phyloP scores from a whole-genome alignment of 2,797 vertebrate genomes.

The Eidolon dupreanum region DNA sequence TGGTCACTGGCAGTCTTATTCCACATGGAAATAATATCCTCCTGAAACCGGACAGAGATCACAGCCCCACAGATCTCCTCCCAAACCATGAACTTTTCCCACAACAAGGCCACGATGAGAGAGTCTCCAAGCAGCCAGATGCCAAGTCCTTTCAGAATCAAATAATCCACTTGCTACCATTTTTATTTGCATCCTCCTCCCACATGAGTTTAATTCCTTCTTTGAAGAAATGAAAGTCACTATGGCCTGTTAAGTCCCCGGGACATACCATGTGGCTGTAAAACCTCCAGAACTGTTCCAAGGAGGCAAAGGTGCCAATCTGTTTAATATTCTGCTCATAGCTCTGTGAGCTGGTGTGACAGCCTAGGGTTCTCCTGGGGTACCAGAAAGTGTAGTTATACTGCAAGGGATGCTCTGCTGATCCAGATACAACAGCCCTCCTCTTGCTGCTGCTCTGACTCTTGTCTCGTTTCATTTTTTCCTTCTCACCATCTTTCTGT shows the following conservation, averaged over 20 bases:
- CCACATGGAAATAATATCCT: neutral
- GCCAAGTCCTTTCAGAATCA: neutral
- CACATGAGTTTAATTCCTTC: constrained; percentile 87
- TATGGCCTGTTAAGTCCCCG: constrained; percentile 86
- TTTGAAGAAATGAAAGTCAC: constrained; percentile 87
- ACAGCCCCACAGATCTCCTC: neutral
- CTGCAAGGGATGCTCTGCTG: no score
- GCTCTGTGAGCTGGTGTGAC: no score
- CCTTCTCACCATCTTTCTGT: no score
- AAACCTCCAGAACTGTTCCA: constrained; percentile 87
- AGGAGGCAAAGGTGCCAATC: constrained; percentile 79
- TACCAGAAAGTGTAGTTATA: no score
- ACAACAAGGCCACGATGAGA: neutral
- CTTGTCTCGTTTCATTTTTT: no score
- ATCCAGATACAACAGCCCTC: no score
- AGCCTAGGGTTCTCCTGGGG: no score
- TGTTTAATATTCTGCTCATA: no score
- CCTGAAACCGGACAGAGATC: neutral
- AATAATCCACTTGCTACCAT: neutral
- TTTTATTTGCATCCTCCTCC: constrained; percentile 67
- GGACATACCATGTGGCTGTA: constrained; percentile 87
- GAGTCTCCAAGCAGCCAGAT: neutral
- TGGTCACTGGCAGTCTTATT: neutral
- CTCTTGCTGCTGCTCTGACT: no score
- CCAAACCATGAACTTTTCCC: neutral